Evolutionary conservation across 2,888 invertebrate genomes (phyloP).

Genomic region (Pseudolycoriella hygida): DNA sequence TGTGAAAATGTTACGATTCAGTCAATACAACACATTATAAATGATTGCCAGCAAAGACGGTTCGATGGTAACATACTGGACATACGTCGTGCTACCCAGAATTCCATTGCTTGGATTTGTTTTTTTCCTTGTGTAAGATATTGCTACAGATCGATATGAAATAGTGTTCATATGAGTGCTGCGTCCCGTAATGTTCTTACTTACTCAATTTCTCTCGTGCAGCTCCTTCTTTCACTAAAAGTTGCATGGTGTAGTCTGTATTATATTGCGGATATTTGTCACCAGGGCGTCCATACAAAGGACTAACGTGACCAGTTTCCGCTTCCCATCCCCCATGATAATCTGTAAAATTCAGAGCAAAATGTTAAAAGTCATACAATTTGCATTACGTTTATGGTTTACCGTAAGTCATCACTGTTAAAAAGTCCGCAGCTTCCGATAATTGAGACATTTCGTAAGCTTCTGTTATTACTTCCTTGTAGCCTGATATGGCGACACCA

Average conservation of each 20-base stretch:
- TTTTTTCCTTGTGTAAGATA: too few relatives aligned
- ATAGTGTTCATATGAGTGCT: too few relatives aligned
- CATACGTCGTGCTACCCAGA: too few relatives aligned
- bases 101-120: too few relatives aligned
- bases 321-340: conserved; percentile 55
- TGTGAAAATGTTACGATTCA: too few relatives aligned
- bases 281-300: conserved; percentile 43
- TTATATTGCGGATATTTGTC: conserved; percentile 62
- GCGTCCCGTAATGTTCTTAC: too few relatives aligned
- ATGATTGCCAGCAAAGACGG: too few relatives aligned
- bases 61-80: too few relatives aligned
- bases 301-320: conserved; percentile 64
- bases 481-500: conserved; percentile 73
- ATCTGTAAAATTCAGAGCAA: neutral
- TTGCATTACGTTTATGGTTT: too few relatives aligned
- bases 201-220: conserved; percentile 51
- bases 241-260: conserved; percentile 63
- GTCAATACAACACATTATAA: too few relatives aligned
- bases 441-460: conserved; percentile 64
- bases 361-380: neutral
- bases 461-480: conserved; percentile 73
- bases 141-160: too few relatives aligned
- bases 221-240: conserved; percentile 55
- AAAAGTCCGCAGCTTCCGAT: conserved; percentile 53
- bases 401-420: conserved; percentile 76